Evolutionary conservation across 2,113 vertebrate genomes (phyloP).

Genomic region (Mionectes macconnelli): DNA sequence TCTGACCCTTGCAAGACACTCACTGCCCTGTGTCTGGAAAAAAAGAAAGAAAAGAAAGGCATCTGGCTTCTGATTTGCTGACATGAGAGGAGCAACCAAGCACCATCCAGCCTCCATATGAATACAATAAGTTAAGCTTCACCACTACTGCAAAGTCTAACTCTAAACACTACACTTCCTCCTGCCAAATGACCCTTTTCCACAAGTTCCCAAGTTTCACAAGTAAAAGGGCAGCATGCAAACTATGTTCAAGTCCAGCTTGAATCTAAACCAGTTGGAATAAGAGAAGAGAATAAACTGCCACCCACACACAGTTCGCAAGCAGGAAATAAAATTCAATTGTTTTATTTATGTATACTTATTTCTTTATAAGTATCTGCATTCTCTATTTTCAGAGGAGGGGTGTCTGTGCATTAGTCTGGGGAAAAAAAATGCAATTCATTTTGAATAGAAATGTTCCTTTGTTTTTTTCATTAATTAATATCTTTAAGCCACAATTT

Average conservation of each 20-base stretch:
- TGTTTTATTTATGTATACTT: conserved; percentile 33
- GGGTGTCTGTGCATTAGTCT: not conserved
- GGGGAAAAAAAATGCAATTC: not conserved
- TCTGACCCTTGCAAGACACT: not conserved
- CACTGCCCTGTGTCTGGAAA: not conserved
- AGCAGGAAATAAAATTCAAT: conserved; percentile 35
- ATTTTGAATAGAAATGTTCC: not conserved
- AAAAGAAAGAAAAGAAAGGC: not conserved
- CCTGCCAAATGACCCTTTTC: conserved; percentile 12
- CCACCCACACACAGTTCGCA: conserved; percentile 10
- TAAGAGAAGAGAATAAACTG: conserved; percentile 18
- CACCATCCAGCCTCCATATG: not conserved
- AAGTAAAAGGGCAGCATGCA: not conserved
- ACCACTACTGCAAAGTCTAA: not conserved
- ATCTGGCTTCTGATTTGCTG: not conserved
- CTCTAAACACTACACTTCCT: not conserved
- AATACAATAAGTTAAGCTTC: not conserved
- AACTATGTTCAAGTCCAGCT: not conserved
- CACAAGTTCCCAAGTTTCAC: conserved; percentile 6
- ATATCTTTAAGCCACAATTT: not conserved
- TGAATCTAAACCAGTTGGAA: conserved; percentile 15
- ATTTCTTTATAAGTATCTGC: conserved; percentile 13
- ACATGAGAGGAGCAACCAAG: not conserved
- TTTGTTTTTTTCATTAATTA: not conserved
- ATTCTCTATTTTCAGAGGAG: not conserved